Evolutionary conservation across 2,888 invertebrate genomes (phyloP).

Genomic region (Agrochola circellaris): DNA sequence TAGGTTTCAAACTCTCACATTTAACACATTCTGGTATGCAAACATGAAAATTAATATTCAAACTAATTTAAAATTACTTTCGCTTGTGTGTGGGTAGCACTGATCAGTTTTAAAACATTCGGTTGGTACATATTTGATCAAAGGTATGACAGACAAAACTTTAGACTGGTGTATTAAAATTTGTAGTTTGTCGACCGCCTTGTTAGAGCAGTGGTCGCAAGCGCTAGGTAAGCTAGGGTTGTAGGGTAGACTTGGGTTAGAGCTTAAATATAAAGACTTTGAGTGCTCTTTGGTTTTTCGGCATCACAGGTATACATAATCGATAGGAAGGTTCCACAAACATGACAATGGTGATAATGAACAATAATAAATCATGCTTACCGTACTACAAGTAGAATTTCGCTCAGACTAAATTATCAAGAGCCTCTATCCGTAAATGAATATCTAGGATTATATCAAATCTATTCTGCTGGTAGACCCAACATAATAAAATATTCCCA

Average conservation of each 20-base stretch:
- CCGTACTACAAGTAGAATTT: background rate
- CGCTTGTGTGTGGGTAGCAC: conserved; percentile 14
- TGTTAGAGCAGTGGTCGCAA: background rate
- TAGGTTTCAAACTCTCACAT: conserved; percentile 8
- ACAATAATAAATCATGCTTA: conserved; percentile 8
- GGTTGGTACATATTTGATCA: conserved; percentile 25
- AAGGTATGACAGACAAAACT: background rate
- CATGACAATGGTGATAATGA: background rate
- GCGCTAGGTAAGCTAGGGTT: background rate
- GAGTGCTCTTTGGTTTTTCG: background rate
- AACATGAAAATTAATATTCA: conserved; percentile 47
- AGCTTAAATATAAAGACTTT: too few relatives aligned
- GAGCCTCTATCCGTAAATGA: background rate
- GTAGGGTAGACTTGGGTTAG: too few relatives aligned
- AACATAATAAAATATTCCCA: background rate
- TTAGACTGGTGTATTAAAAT: background rate
- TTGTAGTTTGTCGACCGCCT: conserved; percentile 1
- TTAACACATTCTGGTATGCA: conserved; percentile 15
- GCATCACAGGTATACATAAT: background rate
- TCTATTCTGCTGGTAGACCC: background rate
- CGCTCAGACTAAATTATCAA: background rate
- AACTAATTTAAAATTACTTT: conserved; percentile 47
- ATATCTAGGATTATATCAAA: background rate
- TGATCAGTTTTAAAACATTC: conserved; percentile 41
- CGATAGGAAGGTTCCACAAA: background rate